A percentile compares a stretch with the other conserved stretches of the same genome.
Conservation (phyloP, 2,888 invertebrate species). For the Hirtodrosophila confusa region DNA sequence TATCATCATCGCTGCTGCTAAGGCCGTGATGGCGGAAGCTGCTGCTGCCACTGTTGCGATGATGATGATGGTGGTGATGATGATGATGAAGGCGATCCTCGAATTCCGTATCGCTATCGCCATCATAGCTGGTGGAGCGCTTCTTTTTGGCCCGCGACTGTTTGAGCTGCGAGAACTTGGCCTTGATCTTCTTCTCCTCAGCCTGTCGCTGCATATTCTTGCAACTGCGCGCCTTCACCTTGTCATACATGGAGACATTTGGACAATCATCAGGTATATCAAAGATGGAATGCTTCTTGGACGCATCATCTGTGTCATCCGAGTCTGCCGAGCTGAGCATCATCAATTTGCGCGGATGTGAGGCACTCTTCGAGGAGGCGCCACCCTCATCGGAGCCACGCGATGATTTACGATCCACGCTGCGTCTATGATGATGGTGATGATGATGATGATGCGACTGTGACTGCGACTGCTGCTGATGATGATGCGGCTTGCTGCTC, state of each 20-base stretch:
- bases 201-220: constrained; percentile 97
- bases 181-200: constrained; percentile 95
- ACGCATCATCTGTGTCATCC: constrained; percentile 86
- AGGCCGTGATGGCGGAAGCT: constrained; percentile 66
- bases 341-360: constrained; percentile 81
- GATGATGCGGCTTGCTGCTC: constrained; percentile 54
- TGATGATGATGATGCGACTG: constrained; percentile 45
- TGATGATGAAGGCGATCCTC: constrained; percentile 80
- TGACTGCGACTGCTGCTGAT: constrained; percentile 20
- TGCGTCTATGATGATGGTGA: constrained; percentile 61
- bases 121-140: constrained; percentile 94
- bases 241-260: constrained; percentile 98
- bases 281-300: constrained; percentile 95
- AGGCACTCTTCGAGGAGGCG: constrained; percentile 68
- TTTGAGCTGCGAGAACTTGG: constrained; percentile 94
- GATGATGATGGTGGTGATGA: constrained; percentile 69
- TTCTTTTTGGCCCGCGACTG: constrained; percentile 95
- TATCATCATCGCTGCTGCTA: constrained; percentile 83
- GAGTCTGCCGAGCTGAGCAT: constrained; percentile 89
- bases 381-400: constrained; percentile 71
- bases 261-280: constrained; percentile 94
- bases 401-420: constrained; percentile 74
- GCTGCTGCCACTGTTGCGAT: constrained; percentile 71
- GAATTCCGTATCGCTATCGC: constrained; percentile 90
- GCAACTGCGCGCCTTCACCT: constrained; percentile 96